Percentiles rank a stretch among this genome's conserved stretches.
Conservation (phyloP, 2,888 invertebrate genomes). For the Eustalomyia histrio region DNA sequence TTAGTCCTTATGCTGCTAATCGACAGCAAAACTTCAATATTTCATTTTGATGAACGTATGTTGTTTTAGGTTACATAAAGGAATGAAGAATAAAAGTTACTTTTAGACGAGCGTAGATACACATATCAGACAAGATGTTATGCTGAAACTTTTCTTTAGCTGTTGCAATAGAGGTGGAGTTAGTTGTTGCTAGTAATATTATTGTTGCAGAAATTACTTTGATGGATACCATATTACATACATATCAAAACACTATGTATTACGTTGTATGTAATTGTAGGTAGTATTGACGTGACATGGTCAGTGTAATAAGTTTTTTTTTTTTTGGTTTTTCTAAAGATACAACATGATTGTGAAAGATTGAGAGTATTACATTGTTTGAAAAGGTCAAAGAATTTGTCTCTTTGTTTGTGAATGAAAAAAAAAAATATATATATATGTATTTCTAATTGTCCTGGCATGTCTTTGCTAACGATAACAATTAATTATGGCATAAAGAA, state of each 20-base stretch:
- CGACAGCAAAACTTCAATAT: slow-evolving; percentile 63
- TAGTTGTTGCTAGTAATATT: slow-evolving; percentile 31
- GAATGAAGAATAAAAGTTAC: slow-evolving; percentile 18
- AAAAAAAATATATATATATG: no score
- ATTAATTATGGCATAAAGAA: slow-evolving; percentile 49
- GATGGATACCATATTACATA: slow-evolving; percentile 51
- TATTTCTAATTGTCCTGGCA: slow-evolving; percentile 62
- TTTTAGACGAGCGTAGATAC: not conserved
- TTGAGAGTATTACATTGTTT: slow-evolving; percentile 21
- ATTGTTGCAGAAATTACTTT: slow-evolving; percentile 61
- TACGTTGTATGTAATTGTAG: slow-evolving; percentile 15
- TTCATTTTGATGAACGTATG: slow-evolving; percentile 61
- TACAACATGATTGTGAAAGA: slow-evolving; percentile 38
- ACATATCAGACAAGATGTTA: slow-evolving; percentile 39
- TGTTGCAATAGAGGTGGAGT: slow-evolving; percentile 51
- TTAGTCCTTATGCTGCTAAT: slow-evolving; percentile 22
- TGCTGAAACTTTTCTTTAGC: slow-evolving; percentile 54
- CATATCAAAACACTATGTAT: slow-evolving; percentile 6
- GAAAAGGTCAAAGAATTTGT: slow-evolving; percentile 59
- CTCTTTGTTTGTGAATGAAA: slow-evolving; percentile 51
- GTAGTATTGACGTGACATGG: slow-evolving; percentile 63
- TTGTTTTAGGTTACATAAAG: slow-evolving; percentile 11
- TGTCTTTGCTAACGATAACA: slow-evolving; percentile 57
- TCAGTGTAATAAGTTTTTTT: slow-evolving; percentile 14
- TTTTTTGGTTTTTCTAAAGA: slow-evolving; percentile 16